Evolutionary conservation across 2,888 invertebrate species (phyloP).

Genomic region (Lathronympha strigana): DNA sequence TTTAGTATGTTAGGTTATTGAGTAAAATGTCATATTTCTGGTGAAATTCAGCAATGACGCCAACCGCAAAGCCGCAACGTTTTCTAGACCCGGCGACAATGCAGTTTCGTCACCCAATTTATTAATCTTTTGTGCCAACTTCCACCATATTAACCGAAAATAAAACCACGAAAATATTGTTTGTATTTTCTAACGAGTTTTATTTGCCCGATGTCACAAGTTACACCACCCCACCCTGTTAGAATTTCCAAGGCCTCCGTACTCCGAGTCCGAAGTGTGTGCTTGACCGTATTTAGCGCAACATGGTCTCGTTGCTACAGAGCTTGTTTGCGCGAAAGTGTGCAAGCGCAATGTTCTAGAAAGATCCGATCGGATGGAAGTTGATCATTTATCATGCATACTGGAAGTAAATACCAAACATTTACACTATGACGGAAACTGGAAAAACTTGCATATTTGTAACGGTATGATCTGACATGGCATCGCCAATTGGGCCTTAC

Average conservation of each 20-base stretch:
- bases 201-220: conserved; percentile 14
- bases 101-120: too few relatives aligned
- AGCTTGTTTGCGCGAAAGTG: conserved; percentile 40
- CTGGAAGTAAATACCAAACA: not conserved
- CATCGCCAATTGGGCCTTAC: too few relatives aligned
- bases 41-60: too few relatives aligned
- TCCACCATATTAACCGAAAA: too few relatives aligned
- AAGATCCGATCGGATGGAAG: conserved; percentile 26
- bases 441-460: not conserved
- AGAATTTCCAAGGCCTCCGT: conserved; percentile 17
- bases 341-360: conserved; percentile 37
- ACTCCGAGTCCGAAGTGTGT: conserved; percentile 23
- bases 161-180: too few relatives aligned
- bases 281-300: conserved; percentile 24
- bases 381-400: not conserved
- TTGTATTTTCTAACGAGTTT: not conserved
- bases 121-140: too few relatives aligned
- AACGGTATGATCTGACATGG: too few relatives aligned
- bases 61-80: too few relatives aligned
- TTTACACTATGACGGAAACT: not conserved
- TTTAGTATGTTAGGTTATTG: too few relatives aligned
- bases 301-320: conserved; percentile 35
- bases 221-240: conserved; percentile 6
- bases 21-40: too few relatives aligned
- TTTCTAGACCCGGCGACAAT: too few relatives aligned